phyloP scores from a whole-genome alignment of 2,888 invertebrate genomes.

The Callimorpha dominula region DNA sequence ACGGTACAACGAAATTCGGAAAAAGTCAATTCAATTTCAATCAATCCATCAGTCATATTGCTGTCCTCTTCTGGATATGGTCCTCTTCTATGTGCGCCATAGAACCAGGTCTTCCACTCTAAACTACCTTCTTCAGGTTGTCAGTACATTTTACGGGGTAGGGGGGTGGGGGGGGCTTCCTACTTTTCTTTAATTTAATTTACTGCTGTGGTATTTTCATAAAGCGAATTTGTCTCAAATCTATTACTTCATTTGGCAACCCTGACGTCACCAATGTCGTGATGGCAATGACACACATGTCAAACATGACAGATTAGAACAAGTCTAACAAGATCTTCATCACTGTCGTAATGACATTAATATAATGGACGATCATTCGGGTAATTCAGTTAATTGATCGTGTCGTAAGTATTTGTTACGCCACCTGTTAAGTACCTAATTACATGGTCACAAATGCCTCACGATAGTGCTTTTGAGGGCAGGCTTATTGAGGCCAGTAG shows the following conservation, averaged over 20 bases:
- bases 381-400: conserved; percentile 40
- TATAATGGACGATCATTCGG: conserved; percentile 27
- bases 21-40: no score
- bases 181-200: conserved; percentile 6
- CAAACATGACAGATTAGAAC: conserved; percentile 29
- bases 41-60: no score
- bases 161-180: background rate
- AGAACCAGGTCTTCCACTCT: no score
- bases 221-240: background rate
- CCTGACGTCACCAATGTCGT: conserved; percentile 35
- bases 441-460: conserved; percentile 4
- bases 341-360: conserved; percentile 36
- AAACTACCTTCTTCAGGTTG: no score
- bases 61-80: no score
- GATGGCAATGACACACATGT: conserved; percentile 60
- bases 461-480: conserved; percentile 8
- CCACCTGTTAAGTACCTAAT: conserved; percentile 12
- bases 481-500: conserved; percentile 4
- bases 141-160: no score
- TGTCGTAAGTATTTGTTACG: conserved; percentile 31
- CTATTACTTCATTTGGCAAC: conserved; percentile 21
- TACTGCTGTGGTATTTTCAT: background rate
- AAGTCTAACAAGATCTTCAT: conserved; percentile 49
- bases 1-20: no score
- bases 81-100: no score